Evolutionary conservation across 2,113 vertebrate genomes (phyloP), one percentile per base, ranked within the genome.

Genomic region (Chloropsis cyanopogon): DNA sequence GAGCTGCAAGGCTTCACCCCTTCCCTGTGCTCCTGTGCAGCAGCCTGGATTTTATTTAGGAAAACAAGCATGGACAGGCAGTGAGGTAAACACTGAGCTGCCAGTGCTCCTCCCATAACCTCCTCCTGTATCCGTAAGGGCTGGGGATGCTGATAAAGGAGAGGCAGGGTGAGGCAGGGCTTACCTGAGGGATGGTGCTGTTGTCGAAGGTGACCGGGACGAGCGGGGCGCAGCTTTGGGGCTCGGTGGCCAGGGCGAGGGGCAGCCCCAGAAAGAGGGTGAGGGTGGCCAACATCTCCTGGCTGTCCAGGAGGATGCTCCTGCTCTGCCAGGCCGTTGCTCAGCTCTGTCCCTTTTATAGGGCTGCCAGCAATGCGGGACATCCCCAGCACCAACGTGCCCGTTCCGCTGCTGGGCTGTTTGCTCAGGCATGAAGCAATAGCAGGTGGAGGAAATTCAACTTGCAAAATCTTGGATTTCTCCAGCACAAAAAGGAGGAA

Each of bases 401-500:
- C 72, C 28, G 61, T 47, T 84, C 15, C 1, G 22, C 60, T 3
- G 3, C 12, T 3, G 64, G 50, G 49, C 41, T 96, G 93, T 96
- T 97, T 96, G 96, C 93, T 92, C 90, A 91, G 75, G 71, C 42
- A 5, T 96, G 94, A 92, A 56, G 94, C 88, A 96, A 95, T 41
- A 90, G 76, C 47, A 68, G 37, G 41, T 37, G 69, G 22, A 17
- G 64, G 59, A 61, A 90, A 57, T 10, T 29, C 19, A 82, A 4
- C 78, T 87, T 88, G 71, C 63, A 70, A 83, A 69, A 81, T 5
- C 8, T 31, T 28, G 23, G 10, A 17, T 57, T 90, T 86, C 33
- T 16, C 12, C 22, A 37, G 20, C 12, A 6, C 33, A 42, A 37
- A 57, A 44, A 14, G 31, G 11, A 6, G 10, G 44, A 42, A n/a